Evolutionary conservation across 2,797 vertebrate species (phyloP), one percentile per base, ranked within the genome.

Genomic region (Notamacropus eugenii): DNA sequence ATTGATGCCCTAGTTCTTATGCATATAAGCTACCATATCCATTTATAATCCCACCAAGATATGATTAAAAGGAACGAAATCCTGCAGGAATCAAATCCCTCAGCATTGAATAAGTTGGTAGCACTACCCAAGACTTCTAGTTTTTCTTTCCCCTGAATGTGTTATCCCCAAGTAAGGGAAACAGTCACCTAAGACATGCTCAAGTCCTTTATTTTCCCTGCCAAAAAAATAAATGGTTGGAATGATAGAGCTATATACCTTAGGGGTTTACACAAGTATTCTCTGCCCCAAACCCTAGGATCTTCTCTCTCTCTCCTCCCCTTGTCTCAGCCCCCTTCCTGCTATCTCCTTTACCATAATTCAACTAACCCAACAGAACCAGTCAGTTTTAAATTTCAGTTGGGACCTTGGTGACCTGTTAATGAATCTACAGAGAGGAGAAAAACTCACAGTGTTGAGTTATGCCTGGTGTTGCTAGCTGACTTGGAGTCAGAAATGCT

Each of bases 401-500:
- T 98, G 98, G 98, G 99, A 98, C 99, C 98, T 98, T 97, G 1
- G 98, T 99, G 98, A 99, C 99, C 99, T 99, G 98, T 99, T 99
- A 99, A 99, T 99, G 98, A 99, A 99, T 99, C 98, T 99, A 99
- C 98, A 99, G 98, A 98, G 98, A 98, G 98, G 98, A 98, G 98
- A 98, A 98, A 99, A 99, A 98, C 98, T 99, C 98, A 98, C 98
- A 99, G 98, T 99, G 99, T 99, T 99, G 99, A 99, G 99, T 99
- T 99, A 99, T 99, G 99, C 99, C 99, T 99, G 98, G 99, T 99
- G 99, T 99, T 99, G 99, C 99, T 99, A 99, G 99, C 99, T 99
- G 99, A 99, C 99, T 99, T 99, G 98, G 99, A 99, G 99, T 99
- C 99, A 99, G 99, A 99, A 99, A 99, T 99, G 99, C 99, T 99